Base-by-base conservation (phyloP, 2,888 invertebrate genomes). In the Chaetogeoica ovagalla region DNA sequence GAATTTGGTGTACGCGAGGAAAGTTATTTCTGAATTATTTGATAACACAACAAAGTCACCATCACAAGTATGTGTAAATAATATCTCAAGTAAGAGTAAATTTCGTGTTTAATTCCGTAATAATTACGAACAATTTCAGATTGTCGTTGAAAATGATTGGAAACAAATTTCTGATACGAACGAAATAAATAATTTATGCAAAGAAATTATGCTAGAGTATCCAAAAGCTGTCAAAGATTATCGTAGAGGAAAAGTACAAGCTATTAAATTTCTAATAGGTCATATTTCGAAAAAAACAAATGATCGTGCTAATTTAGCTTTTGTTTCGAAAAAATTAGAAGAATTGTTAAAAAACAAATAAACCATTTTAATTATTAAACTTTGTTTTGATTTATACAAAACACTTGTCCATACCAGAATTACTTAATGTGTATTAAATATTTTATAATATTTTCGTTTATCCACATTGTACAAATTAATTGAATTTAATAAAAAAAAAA, bases 201-300 rank as follows among this genome's bases (percentile, higher is more conserved):
- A 55, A 71, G 63, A 70, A 70, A 43, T 62, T 55, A 70, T 79
- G 79, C 52, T 70, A 17, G 43, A 79, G 11, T 63, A 55, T 55
- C 79, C 79, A 15, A 79, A 79, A 21, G 70, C 79, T 19, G 92
- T 92, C 1, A 87, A 89, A 82, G 88, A 90, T 83, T 94, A 91
- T 85, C 90, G 89, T 85, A 87, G 87, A 15, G 94, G 94, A 8
- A 94, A 94, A 86, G 86, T 85, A 0, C 93, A 92, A 87, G 89
- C 91, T 13, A 89, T 92, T 69, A 90, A 89, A 84, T 90, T 90
- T 52, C 88, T 94, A 82, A 85, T 91, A 82, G 91, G 90, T 19
- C 87, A 89, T 84, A 87, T 92, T 74, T 88, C 88, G 77, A 89
- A 89, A 84, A 87, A 87, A 83, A 90, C 91, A 66, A 86, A 90